phyloP scores from a whole-genome alignment of 53 echinoderm and acorn worm species.

The Antedon mediterranea region DNA sequence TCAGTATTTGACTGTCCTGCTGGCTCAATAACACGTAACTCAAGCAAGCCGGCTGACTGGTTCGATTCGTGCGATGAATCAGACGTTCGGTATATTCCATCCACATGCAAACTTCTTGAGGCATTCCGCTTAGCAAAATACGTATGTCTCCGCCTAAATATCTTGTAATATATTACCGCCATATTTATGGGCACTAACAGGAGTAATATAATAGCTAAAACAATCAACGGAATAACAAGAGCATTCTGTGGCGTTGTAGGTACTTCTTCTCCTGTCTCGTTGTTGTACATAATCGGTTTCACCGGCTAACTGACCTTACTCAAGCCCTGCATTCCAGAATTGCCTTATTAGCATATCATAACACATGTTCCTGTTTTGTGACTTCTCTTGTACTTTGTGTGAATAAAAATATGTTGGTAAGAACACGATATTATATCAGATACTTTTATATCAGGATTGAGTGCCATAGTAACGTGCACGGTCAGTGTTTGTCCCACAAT shows the following conservation, averaged over 20 bases:
- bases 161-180: not conserved
- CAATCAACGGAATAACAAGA: not conserved
- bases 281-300: not conserved
- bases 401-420: no score
- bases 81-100: not conserved
- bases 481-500: no score
- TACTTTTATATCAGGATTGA: no score
- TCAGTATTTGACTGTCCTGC: not conserved
- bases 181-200: not conserved
- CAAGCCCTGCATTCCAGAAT: not conserved
- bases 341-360: not conserved
- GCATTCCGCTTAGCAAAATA: not conserved
- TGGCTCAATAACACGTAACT: not conserved
- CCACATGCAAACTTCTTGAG: not conserved
- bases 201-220: not conserved
- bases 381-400: no score
- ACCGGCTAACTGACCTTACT: not conserved
- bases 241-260: not conserved
- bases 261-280: not conserved
- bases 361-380: not conserved
- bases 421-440: no score
- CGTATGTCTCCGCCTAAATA: not conserved
- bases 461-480: no score
- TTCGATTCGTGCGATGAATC: not conserved
- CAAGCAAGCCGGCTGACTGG: not conserved